Evolutionary conservation across 2,113 vertebrate genomes (phyloP).

Genomic region (Oncorhynchus kisutch): DNA sequence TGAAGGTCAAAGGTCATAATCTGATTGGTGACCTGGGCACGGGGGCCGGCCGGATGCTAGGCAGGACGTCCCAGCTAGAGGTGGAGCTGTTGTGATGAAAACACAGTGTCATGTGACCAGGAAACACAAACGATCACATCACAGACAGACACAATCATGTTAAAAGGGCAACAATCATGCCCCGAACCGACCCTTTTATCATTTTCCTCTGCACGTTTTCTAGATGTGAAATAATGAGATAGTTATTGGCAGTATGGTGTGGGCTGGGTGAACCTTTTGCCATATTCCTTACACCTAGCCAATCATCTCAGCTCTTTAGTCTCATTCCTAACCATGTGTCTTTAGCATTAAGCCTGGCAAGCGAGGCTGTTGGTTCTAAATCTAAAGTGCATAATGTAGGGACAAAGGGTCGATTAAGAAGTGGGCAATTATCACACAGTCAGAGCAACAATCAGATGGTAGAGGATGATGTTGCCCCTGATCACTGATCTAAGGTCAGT

Average conservation of each 20-base stretch:
- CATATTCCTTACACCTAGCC: too few relatives aligned
- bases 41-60: constrained; percentile 64
- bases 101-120: constrained; percentile 54
- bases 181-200: background rate
- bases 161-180: background rate
- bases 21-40: constrained; percentile 64
- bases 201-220: too few relatives aligned
- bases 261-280: too few relatives aligned
- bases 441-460: constrained; percentile 14
- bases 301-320: too few relatives aligned
- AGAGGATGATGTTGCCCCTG: constrained; percentile 41
- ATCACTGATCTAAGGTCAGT: constrained; percentile 33
- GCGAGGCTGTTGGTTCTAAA: too few relatives aligned
- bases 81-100: constrained; percentile 70
- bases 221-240: constrained; percentile 1
- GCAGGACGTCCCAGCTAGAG: constrained; percentile 78
- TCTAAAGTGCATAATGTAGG: too few relatives aligned
- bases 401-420: too few relatives aligned
- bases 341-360: too few relatives aligned
- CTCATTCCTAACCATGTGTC: too few relatives aligned
- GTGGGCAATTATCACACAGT: background rate
- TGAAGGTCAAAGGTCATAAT: constrained; percentile 44
- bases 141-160: background rate
- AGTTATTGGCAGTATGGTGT: background rate
- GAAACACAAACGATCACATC: constrained; percentile 26